These are phyloP conservation scores for Cremastobaeus sp. DNA, from an alignment of 2,888 invertebrate species.

Conservation along the genomic window DNA sequence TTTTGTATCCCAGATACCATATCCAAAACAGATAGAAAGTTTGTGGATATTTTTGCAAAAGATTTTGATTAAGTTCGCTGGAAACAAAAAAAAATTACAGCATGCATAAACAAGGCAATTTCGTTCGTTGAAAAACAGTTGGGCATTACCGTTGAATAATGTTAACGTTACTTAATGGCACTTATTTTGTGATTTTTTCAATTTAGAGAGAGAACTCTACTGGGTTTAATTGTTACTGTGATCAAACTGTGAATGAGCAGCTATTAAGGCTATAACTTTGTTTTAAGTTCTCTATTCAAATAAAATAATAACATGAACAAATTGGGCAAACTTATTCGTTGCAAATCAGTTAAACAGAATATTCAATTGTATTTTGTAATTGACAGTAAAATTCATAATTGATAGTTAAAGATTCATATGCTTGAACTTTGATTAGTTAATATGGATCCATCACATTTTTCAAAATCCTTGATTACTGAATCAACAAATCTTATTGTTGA, in stretches of 20 bases:
- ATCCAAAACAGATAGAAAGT: background rate
- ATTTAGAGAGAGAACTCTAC: no score
- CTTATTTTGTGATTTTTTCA: no score
- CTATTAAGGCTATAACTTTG: no score
- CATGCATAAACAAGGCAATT: background rate
- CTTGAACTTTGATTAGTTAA: background rate
- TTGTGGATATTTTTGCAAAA: background rate
- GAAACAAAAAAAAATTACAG: background rate
- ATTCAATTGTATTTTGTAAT: no score
- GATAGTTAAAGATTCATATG: background rate
- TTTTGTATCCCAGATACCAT: background rate
- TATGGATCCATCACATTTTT: conserved; percentile 12
- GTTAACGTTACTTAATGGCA: background rate
- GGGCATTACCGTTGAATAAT: background rate
- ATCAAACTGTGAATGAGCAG: no score
- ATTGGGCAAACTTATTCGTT: no score
- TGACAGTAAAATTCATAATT: no score
- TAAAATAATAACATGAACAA: no score
- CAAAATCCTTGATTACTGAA: conserved; percentile 3
- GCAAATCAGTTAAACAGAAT: no score
- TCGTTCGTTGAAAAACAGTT: background rate
- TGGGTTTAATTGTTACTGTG: no score
- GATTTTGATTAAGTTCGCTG: background rate
- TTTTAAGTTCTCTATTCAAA: no score
- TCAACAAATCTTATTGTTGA: conserved; percentile 5